Percentiles rank a stretch among this genome's conserved stretches.
phyloP scores from a whole-genome alignment of 2,797 vertebrate species.

The Eospalax fontanierii region DNA sequence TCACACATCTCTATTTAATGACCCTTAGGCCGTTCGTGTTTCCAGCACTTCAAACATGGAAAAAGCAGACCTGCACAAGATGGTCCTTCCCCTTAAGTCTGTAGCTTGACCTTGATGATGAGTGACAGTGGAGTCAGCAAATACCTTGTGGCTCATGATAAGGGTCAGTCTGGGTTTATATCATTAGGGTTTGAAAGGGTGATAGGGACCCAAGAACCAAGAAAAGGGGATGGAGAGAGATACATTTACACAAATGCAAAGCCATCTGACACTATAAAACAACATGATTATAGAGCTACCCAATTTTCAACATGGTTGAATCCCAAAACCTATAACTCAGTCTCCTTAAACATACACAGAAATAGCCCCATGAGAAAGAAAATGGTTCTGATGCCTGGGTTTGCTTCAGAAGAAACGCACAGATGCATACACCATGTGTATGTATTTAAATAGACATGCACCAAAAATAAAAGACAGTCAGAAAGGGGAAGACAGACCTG shows the following conservation, averaged over 20 bases:
- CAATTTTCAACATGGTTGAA: conserved; percentile 46
- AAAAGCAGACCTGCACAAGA: not conserved
- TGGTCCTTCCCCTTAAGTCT: conserved; percentile 23
- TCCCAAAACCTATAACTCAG: conserved; percentile 38
- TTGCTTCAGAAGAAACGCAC: not conserved
- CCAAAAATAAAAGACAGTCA: conserved; percentile 75
- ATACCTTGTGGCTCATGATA: not conserved
- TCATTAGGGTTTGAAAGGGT: not conserved
- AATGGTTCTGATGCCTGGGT: not conserved
- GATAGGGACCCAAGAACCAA: conserved; percentile 37
- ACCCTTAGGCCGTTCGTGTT: not conserved
- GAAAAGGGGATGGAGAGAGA: not conserved
- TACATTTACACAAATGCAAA: conserved; percentile 7
- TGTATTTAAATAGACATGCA: conserved; percentile 75
- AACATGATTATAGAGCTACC: not conserved
- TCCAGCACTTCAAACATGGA: not conserved
- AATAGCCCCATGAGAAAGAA: conserved; percentile 23
- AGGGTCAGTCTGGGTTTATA: not conserved
- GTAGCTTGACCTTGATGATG: conserved; percentile 51
- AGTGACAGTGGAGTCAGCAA: conserved; percentile 33
- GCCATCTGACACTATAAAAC: conserved; percentile 9
- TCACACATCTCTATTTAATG: not conserved
- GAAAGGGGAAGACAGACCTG: conserved; percentile 51
- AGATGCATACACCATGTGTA: conserved; percentile 6
- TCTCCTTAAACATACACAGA: not conserved